Conservation (phyloP, 2,113 vertebrate genomes). For the Lucifuga dentata region DNA sequence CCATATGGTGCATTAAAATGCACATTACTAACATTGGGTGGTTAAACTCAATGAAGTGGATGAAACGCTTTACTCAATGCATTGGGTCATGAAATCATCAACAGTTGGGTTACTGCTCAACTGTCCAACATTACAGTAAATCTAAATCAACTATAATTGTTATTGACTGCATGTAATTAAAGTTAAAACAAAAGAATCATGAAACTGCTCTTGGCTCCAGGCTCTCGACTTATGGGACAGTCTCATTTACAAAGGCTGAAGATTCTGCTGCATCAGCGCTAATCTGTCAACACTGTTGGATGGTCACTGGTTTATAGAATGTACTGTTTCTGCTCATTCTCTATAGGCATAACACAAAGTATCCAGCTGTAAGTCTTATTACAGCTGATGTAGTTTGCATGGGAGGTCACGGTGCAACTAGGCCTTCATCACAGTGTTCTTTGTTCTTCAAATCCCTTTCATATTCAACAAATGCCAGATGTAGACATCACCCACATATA, state of each 20-base stretch:
- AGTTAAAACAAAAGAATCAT: slow-evolving; percentile 29
- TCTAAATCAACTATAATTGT: slow-evolving; percentile 34
- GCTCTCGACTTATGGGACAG: neutral
- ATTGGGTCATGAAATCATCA: neutral
- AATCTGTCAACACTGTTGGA: slow-evolving; percentile 2
- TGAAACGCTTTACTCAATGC: slow-evolving; percentile 11
- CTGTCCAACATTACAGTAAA: neutral
- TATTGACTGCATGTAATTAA: slow-evolving; percentile 25
- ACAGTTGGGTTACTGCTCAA: neutral
- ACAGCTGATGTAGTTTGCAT: neutral
- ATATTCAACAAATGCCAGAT: too few relatives aligned
- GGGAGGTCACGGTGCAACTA: too few relatives aligned
- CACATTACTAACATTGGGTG: too few relatives aligned
- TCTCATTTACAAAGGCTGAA: slow-evolving; percentile 19
- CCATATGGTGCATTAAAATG: too few relatives aligned
- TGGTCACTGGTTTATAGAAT: neutral
- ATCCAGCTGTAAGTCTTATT: neutral
- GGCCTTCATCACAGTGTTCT: too few relatives aligned
- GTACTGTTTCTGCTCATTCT: too few relatives aligned
- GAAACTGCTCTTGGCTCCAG: slow-evolving; percentile 3
- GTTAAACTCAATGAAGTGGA: neutral
- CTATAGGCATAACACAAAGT: neutral
- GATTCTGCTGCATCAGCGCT: slow-evolving; percentile 33
- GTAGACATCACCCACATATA: too few relatives aligned
- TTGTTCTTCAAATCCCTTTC: too few relatives aligned